phyloP scores from a whole-genome alignment of 2,888 invertebrate species.

The Lasioglossum villosulum region DNA sequence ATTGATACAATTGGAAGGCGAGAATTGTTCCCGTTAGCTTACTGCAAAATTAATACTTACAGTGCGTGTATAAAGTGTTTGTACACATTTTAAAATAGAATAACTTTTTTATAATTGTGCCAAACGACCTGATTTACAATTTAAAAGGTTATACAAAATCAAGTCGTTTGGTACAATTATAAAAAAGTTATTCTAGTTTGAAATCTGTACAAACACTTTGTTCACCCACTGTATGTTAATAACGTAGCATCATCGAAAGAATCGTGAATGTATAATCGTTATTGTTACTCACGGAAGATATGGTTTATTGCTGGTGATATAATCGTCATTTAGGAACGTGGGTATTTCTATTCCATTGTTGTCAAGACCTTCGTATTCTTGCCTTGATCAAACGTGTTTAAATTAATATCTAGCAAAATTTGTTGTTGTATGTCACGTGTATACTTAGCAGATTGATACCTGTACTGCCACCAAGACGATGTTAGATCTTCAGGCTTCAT shows the following conservation, averaged over 20 bases:
- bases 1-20: conserved; percentile 79
- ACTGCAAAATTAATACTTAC: conserved; percentile 64
- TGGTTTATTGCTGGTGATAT: conserved; percentile 78
- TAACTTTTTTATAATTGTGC: too few species aligned
- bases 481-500: conserved; percentile 69
- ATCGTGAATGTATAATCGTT: neutral
- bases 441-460: conserved; percentile 64
- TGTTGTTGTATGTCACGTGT: conserved; percentile 65
- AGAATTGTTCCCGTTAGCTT: conserved; percentile 78
- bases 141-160: too few species aligned
- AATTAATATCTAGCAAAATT: neutral
- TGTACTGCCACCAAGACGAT: conserved; percentile 79
- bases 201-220: too few species aligned
- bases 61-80: too few species aligned
- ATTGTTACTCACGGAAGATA: conserved; percentile 78
- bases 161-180: too few species aligned
- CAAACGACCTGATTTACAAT: too few species aligned
- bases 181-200: too few species aligned
- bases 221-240: too few species aligned
- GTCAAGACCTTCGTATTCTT: conserved; percentile 74
- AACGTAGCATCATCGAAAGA: neutral
- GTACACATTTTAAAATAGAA: too few species aligned
- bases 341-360: conserved; percentile 66
- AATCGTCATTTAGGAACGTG: conserved; percentile 77
- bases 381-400: conserved; percentile 58